Evolutionary conservation across 2,113 vertebrate species (phyloP), one percentile per base, ranked within the genome.

Genomic region (Haemorhous mexicanus): DNA sequence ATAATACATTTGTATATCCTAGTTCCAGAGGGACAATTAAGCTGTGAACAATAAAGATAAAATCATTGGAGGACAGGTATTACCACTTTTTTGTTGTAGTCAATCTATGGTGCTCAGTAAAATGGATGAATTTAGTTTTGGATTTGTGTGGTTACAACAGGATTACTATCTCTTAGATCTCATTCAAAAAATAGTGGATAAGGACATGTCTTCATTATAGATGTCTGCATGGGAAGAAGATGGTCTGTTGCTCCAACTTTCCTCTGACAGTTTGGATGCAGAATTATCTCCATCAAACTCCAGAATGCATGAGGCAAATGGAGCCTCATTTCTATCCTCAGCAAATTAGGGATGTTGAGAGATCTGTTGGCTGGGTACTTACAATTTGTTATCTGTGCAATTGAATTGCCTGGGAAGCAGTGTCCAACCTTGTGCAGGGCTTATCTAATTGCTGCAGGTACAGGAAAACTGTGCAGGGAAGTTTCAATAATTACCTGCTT

Each of bases 191-290:
- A 94, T 2, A 93, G 89, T 90, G 73, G 81, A 88, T 82, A 94
- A 83, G 91, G 93, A 90, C 88, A 92, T 93, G 94, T 96, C 96
- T 96, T 96, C 97, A 97, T 98, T 96, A 96, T 75, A 93, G 77
- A 88, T 89, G 84, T 90, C 93, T 96, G 87, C 69, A 84, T 88
- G 84, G 86, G 84, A 97, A 94, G 96, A 96, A 94, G 88, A 94
- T 82, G 2, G 49, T 53, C 77, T 55, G 49, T 77, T 94, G 75
- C 84, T 70, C 81, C 83, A 80, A 87, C 63, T 91, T 93, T 95
- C 92, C 90, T 73, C 47, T 70, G 61, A 63, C 41, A 77, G 39
- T 75, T 91, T 83, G 80, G 76, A 83, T 56, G 50, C 69, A 87
- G 77, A 95, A 95, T 95, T 94, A 84, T 91, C 82, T 96, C 93